These are phyloP conservation scores for Hyperoplus immaculatus DNA, from an alignment of 2,797 vertebrate genomes.

Conservation along the genomic window DNA sequence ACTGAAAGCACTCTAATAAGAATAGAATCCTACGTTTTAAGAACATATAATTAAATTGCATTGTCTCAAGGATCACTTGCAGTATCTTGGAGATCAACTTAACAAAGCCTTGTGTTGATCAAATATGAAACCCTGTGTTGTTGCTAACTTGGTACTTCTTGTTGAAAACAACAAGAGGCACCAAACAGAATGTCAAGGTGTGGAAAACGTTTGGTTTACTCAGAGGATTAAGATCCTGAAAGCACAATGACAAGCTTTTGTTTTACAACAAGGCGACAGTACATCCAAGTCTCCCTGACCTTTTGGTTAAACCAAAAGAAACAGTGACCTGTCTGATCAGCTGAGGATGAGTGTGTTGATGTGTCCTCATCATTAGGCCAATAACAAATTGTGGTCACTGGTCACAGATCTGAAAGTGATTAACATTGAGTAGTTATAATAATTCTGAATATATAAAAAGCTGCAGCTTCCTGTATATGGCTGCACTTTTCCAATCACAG, in stretches of 20 bases:
- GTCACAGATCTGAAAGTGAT: conserved; percentile 13
- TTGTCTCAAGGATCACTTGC: conserved; percentile 33
- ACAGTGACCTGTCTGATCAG: conserved; percentile 9
- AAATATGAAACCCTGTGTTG: neutral
- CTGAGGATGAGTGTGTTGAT: conserved; percentile 13
- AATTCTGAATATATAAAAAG: neutral
- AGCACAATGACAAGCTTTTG: conserved; percentile 45
- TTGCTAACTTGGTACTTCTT: no score
- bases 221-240: conserved; percentile 35
- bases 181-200: neutral
- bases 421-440: neutral
- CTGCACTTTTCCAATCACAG: conserved; percentile 3
- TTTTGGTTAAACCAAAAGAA: conserved; percentile 49
- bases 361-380: conserved; percentile 7
- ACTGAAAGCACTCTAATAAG: neutral
- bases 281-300: conserved; percentile 32
- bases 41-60: neutral
- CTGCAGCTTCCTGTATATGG: neutral
- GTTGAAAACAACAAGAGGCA: neutral
- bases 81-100: neutral
- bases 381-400: conserved; percentile 2
- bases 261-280: conserved; percentile 10
- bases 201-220: conserved; percentile 52
- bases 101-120: neutral
- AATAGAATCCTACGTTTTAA: neutral